A percentile compares a stretch with the other conserved stretches of the same genome.
These are phyloP conservation scores for Staurois parvus DNA, from an alignment of 2,797 vertebrate genomes.

Conservation along the genomic window DNA sequence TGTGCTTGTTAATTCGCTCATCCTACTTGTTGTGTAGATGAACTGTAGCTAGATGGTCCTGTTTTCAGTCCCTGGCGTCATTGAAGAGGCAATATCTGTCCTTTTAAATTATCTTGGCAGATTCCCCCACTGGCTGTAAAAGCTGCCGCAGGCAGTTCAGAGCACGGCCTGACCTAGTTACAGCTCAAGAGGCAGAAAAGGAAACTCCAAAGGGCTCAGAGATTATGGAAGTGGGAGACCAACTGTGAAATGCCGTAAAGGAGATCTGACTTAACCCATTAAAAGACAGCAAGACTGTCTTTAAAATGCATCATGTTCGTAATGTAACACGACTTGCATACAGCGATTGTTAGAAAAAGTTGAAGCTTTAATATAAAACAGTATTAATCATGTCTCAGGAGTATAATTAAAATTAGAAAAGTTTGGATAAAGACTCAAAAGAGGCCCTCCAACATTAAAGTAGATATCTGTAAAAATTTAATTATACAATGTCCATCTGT, in stretches of 20 bases:
- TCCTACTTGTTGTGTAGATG: constrained; percentile 50
- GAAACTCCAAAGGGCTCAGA: constrained; percentile 50
- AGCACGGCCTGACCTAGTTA: constrained; percentile 60
- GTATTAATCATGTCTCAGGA: not conserved
- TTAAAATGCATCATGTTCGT: not conserved
- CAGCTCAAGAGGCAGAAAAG: constrained; percentile 51
- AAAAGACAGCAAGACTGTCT: not conserved
- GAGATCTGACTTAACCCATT: constrained; percentile 51
- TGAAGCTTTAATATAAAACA: not conserved
- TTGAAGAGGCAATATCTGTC: constrained; percentile 61
- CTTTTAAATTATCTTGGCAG: constrained; percentile 62
- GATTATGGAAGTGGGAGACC: constrained; percentile 55
- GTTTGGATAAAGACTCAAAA: not conserved
- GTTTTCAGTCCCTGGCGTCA: constrained; percentile 47
- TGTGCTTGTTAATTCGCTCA: constrained; percentile 44
- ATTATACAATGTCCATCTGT: not conserved
- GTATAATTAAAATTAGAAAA: not conserved
- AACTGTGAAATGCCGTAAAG: constrained; percentile 43
- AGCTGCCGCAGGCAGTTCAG: constrained; percentile 50
- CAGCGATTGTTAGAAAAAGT: not conserved
- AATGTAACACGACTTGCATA: not conserved
- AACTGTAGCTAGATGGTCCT: constrained; percentile 48
- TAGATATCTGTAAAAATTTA: not conserved
- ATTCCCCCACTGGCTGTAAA: constrained; percentile 58
- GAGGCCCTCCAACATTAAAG: not conserved